phyloP scores from a whole-genome alignment of 2,113 vertebrate genomes.

The Eolophus roseicapilla region DNA sequence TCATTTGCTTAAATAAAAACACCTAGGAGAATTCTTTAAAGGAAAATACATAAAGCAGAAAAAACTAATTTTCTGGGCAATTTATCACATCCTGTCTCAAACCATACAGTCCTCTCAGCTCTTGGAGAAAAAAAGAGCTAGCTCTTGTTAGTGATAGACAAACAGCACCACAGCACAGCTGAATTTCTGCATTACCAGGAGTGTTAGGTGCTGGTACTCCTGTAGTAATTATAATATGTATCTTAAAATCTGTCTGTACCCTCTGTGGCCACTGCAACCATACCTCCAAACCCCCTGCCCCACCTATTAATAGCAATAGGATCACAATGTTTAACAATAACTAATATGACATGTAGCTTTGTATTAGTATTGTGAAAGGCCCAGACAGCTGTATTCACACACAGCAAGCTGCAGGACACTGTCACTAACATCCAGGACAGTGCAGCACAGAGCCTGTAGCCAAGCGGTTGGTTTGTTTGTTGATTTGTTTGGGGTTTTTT shows the following conservation, averaged over 20 bases:
- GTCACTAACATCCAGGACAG: background rate
- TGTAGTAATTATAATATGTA: background rate
- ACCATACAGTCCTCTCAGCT: background rate
- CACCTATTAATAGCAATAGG: background rate
- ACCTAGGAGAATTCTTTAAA: background rate
- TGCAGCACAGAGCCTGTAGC: background rate
- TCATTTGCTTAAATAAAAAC: conserved; percentile 7
- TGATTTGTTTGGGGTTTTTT: background rate
- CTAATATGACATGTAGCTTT: background rate
- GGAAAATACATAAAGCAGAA: background rate
- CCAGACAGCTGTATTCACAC: fast-evolving
- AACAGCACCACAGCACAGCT: background rate
- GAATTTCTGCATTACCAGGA: background rate
- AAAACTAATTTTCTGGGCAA: background rate
- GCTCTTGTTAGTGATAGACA: background rate
- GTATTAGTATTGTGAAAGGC: background rate
- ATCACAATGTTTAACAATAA: background rate
- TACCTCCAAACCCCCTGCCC: background rate
- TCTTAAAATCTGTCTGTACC: background rate
- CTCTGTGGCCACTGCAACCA: background rate
- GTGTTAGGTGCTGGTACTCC: background rate
- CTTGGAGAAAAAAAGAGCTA: background rate
- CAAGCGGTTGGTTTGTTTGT: background rate
- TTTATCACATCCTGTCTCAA: background rate
- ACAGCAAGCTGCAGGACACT: background rate